Conservation (phyloP, 2,797 vertebrate species). For the Sebastes jordani region DNA sequence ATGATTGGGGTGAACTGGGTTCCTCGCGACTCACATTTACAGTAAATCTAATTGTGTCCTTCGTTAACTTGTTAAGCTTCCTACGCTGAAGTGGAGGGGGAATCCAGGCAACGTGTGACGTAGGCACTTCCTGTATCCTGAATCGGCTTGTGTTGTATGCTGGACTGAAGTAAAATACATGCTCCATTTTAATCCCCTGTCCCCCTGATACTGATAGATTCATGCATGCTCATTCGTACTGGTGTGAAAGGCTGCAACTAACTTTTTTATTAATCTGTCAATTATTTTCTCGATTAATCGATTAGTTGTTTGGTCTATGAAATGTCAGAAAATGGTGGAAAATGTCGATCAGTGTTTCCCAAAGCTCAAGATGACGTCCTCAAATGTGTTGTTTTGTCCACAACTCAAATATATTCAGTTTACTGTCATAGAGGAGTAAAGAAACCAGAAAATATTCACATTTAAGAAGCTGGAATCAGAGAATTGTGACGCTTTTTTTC, state of each 20-base stretch:
- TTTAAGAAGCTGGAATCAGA: too few species aligned
- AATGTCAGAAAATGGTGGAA: too few species aligned
- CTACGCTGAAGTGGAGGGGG: conserved; percentile 5
- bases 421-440: too few species aligned
- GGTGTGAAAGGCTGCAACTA: too few species aligned
- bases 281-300: fast-evolving
- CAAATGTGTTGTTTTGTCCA: too few species aligned
- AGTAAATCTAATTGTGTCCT: conserved; percentile 72
- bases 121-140: conserved; percentile 13
- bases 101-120: conserved; percentile 12
- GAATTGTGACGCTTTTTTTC: too few species aligned
- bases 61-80: conserved; percentile 65
- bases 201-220: not conserved
- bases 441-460: too few species aligned
- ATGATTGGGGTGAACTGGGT: conserved; percentile 26
- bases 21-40: conserved; percentile 78
- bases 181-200: not conserved
- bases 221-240: not conserved
- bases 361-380: too few species aligned
- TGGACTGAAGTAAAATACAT: not conserved
- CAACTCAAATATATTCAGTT: too few species aligned
- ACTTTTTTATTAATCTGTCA: too few species aligned
- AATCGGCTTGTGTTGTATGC: conserved; percentile 1
- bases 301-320: too few species aligned
- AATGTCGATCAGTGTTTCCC: too few species aligned